These are phyloP conservation scores for Marasmarcha lunaedactyla DNA, from an alignment of 2,888 invertebrate genomes.

Conservation along the genomic window DNA sequence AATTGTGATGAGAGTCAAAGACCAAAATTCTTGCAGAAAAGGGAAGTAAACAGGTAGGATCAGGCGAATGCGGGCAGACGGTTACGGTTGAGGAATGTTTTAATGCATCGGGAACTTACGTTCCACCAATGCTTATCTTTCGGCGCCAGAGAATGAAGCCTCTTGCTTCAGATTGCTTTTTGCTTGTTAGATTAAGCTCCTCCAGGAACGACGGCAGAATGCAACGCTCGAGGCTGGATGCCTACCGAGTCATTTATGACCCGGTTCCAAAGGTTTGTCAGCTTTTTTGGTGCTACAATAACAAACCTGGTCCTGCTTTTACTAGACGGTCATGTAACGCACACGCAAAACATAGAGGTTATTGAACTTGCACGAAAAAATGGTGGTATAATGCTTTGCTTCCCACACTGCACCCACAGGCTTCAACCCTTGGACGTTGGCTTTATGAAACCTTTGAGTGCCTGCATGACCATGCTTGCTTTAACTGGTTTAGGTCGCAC, in stretches of 20 bases:
- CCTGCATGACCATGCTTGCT: conserved; percentile 15
- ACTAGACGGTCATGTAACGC: conserved; percentile 10
- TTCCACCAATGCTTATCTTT: conserved; percentile 24
- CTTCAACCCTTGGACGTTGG: conserved; percentile 14
- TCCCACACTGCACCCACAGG: conserved; percentile 17
- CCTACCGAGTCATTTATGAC: conserved; percentile 12
- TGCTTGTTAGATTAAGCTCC: too few species aligned
- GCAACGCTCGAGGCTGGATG: conserved; percentile 19
- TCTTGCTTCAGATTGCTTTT: conserved; percentile 21
- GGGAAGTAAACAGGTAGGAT: conserved; percentile 21
- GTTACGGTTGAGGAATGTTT: conserved; percentile 22
- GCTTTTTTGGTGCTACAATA: background rate
- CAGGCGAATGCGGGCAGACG: conserved; percentile 21
- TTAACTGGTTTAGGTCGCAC: conserved; percentile 18
- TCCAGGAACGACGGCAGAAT: conserved; percentile 11
- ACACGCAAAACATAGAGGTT: conserved; percentile 11
- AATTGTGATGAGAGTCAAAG: conserved; percentile 22
- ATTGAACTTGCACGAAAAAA: conserved; percentile 14
- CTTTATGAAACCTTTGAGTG: conserved; percentile 17
- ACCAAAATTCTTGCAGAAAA: conserved; percentile 1
- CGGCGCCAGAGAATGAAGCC: conserved; percentile 20
- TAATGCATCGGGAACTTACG: conserved; percentile 19
- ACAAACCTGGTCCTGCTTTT: conserved; percentile 6
- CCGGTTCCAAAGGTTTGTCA: conserved; percentile 15
- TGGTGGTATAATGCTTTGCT: conserved; percentile 16